Percentiles rank a stretch among this genome's conserved stretches.
These are phyloP conservation scores for Ctenomys sociabilis DNA, from an alignment of 2,113 vertebrate species.

Conservation along the genomic window DNA sequence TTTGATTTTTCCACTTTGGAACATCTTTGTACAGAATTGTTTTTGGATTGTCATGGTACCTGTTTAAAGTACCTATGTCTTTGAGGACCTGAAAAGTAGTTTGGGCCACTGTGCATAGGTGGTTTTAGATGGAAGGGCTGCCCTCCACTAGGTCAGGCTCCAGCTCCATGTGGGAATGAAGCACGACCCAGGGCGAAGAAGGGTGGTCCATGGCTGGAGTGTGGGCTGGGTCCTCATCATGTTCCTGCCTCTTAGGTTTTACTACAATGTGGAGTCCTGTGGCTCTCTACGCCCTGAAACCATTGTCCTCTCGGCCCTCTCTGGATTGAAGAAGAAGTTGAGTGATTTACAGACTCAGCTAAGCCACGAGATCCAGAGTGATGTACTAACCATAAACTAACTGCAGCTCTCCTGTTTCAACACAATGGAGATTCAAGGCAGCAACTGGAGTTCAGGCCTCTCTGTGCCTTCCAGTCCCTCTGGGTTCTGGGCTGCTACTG, in stretches of 20 bases:
- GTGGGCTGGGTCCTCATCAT: not conserved
- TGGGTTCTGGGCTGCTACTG: not conserved
- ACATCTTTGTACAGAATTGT: fast-evolving
- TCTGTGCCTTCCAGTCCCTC: not conserved
- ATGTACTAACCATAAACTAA: slow-evolving; percentile 97
- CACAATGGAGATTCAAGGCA: not conserved
- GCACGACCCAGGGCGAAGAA: not conserved
- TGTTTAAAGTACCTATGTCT: not conserved
- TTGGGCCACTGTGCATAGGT: not conserved
- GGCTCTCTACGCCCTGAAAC: slow-evolving; percentile 97
- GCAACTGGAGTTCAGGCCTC: not conserved
- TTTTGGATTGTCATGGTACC: not conserved
- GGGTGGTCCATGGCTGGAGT: fast-evolving
- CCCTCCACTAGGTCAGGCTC: not conserved
- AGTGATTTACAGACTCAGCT: slow-evolving; percentile 98
- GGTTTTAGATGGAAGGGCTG: not conserved
- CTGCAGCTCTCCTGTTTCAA: not conserved
- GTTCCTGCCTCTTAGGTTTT: slow-evolving; percentile 90
- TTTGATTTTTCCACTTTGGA: not conserved
- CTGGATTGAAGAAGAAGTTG: slow-evolving; percentile 96
- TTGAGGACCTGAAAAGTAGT: not conserved
- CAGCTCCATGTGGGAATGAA: not conserved
- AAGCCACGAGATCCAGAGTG: slow-evolving; percentile 98
- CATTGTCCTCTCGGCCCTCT: slow-evolving; percentile 95
- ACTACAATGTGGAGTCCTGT: slow-evolving; percentile 97